Percentiles rank a stretch among this genome's conserved stretches.
These are phyloP conservation scores for Montipora cactus DNA, from an alignment of 64 coral and sea anemone genomes.

Conservation along the genomic window DNA sequence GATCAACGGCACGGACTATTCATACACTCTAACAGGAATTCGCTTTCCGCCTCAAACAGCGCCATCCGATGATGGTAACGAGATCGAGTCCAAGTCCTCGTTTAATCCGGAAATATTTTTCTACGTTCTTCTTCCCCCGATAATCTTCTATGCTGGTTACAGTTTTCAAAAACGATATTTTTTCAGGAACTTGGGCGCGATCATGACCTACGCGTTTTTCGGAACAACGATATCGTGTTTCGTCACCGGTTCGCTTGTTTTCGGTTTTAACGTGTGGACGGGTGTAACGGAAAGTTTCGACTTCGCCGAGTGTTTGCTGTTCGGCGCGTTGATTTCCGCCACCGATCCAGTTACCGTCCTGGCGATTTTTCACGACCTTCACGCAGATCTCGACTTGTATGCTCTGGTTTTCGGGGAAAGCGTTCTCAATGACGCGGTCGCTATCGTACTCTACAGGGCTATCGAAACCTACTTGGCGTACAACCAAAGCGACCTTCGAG, in stretches of 20 bases:
- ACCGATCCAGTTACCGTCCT: constrained; percentile 94
- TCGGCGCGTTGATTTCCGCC: constrained; percentile 92
- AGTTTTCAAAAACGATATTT: constrained; percentile 99
- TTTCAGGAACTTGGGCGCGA: constrained; percentile 96
- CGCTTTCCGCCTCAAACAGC: constrained; percentile 80
- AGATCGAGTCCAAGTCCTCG: constrained; percentile 90
- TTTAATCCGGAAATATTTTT: constrained; percentile 99
- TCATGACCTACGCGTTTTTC: constrained; percentile 96
- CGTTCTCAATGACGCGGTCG: constrained; percentile 95
- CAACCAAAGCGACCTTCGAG: constrained; percentile 90
- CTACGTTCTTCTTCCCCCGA: constrained; percentile 92
- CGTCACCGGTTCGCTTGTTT: constrained; percentile 84
- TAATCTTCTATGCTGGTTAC: constrained; percentile 96
- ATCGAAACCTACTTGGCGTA: constrained; percentile 98
- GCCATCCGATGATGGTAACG: constrained; percentile 82
- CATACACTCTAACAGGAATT: constrained; percentile 93
- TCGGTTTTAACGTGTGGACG: constrained; percentile 90
- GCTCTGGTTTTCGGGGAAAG: constrained; percentile 97
- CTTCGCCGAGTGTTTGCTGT: constrained; percentile 94
- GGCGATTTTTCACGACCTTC: constrained; percentile 95
- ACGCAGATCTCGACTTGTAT: constrained; percentile 96
- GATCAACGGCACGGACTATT: constrained; percentile 95
- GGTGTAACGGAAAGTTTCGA: constrained; percentile 88
- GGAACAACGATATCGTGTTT: constrained; percentile 95
- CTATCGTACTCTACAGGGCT: constrained; percentile 93